phyloP scores from a whole-genome alignment of 2,113 vertebrate genomes.

The Anguilla rostrata region DNA sequence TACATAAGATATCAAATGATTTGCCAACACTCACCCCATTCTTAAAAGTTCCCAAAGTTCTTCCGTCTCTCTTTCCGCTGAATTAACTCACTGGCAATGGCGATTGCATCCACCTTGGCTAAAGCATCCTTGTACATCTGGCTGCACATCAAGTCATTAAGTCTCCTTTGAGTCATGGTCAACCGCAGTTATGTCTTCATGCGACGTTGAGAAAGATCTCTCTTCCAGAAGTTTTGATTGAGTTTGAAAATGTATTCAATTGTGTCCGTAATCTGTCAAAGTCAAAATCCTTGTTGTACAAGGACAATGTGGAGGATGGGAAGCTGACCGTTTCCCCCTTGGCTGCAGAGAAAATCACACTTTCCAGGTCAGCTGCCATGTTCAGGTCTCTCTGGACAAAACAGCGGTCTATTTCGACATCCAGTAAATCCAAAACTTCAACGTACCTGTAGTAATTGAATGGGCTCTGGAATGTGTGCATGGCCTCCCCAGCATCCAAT shows the following conservation, averaged over 20 bases:
- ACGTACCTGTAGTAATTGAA: neutral
- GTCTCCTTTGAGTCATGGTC: no score
- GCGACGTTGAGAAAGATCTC: no score
- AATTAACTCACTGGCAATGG: neutral
- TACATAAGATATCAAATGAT: neutral
- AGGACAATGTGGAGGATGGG: no score
- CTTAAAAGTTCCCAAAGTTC: neutral
- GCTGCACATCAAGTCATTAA: no score
- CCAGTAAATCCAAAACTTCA: slow-evolving; percentile 10
- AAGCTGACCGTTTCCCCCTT: no score
- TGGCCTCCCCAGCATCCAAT: neutral
- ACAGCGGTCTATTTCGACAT: neutral
- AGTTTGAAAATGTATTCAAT: neutral
- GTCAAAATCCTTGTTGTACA: neutral
- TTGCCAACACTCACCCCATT: neutral
- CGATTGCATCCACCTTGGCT: no score
- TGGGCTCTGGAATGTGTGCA: neutral
- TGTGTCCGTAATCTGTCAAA: neutral
- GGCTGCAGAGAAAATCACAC: no score
- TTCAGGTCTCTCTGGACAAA: slow-evolving; percentile 13
- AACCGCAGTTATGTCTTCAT: no score
- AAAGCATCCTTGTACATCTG: no score
- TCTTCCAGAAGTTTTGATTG: neutral
- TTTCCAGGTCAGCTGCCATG: neutral
- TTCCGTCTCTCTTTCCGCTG: neutral